These are phyloP conservation scores for Caenorhabditis sinica DNA, from an alignment of 2,888 invertebrate species.

Conservation along the genomic window DNA sequence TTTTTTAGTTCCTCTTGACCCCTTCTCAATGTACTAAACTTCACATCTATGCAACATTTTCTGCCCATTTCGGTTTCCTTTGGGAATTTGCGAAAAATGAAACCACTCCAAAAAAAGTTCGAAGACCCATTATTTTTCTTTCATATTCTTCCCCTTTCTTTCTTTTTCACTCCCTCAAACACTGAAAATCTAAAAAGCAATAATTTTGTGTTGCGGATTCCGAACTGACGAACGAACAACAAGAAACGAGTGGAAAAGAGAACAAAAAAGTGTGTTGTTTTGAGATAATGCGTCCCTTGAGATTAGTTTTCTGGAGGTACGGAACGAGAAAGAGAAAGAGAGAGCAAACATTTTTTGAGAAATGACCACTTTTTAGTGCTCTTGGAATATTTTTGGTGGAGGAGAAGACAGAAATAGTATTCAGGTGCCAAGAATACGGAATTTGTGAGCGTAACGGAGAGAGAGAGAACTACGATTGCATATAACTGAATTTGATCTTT, in stretches of 20 bases:
- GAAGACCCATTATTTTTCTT: conserved; percentile 38
- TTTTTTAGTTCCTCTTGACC: not conserved
- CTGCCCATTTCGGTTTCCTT: conserved; percentile 5
- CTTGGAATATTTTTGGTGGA: not conserved
- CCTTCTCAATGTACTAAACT: conserved; percentile 24
- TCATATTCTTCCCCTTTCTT: conserved; percentile 15
- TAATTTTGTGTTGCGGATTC: conserved; percentile 25
- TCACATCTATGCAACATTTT: conserved; percentile 35
- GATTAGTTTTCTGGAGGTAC: conserved; percentile 29
- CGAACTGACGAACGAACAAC: conserved; percentile 14
- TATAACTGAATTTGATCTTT: too few species aligned
- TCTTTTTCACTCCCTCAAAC: not conserved
- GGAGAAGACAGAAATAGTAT: not conserved
- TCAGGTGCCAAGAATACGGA: conserved; percentile 4
- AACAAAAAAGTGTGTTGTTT: conserved; percentile 50
- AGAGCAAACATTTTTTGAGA: conserved; percentile 41
- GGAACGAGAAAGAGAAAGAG: not conserved
- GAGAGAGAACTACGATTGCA: too few species aligned
- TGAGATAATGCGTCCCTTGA: conserved; percentile 58
- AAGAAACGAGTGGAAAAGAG: not conserved
- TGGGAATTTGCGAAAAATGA: conserved; percentile 22
- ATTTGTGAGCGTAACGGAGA: not conserved
- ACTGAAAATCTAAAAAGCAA: conserved; percentile 41
- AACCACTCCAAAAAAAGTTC: conserved; percentile 17
- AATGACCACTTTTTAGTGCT: conserved; percentile 9